Conservation (phyloP, 2,113 vertebrate genomes). For the Tachycineta bicolor region DNA sequence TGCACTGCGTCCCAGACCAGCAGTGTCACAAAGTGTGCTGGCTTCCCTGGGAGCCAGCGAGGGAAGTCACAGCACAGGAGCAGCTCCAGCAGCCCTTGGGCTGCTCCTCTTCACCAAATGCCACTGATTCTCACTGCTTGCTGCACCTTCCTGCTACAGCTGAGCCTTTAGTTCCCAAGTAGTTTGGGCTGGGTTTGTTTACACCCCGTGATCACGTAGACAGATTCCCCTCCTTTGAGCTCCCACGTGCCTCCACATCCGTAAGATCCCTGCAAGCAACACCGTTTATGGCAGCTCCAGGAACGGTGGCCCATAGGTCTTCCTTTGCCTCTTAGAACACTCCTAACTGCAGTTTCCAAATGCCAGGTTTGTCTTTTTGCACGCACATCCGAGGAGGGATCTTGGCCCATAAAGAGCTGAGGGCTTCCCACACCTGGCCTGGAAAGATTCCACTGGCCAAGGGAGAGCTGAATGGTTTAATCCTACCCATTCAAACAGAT, state of each 20-base stretch:
- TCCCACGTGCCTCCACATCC: neutral
- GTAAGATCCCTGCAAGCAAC: neutral
- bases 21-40: rapidly evolving
- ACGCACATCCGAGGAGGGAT: neutral
- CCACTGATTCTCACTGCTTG: neutral
- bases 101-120: neutral
- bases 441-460: neutral
- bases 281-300: neutral
- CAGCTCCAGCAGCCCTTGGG: neutral
- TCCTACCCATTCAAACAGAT: neutral
- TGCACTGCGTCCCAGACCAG: neutral
- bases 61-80: neutral
- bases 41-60: neutral
- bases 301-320: neutral
- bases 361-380: neutral
- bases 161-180: neutral
- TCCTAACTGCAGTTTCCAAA: neutral
- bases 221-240: neutral
- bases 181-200: rapidly evolving
- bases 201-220: neutral
- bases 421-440: neutral
- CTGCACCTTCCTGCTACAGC: neutral
- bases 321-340: neutral
- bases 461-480: neutral
- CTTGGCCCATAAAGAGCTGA: neutral